These are phyloP conservation scores for Sebastes elongatus DNA, from an alignment of 2,797 vertebrate species.

Conservation along the genomic window DNA sequence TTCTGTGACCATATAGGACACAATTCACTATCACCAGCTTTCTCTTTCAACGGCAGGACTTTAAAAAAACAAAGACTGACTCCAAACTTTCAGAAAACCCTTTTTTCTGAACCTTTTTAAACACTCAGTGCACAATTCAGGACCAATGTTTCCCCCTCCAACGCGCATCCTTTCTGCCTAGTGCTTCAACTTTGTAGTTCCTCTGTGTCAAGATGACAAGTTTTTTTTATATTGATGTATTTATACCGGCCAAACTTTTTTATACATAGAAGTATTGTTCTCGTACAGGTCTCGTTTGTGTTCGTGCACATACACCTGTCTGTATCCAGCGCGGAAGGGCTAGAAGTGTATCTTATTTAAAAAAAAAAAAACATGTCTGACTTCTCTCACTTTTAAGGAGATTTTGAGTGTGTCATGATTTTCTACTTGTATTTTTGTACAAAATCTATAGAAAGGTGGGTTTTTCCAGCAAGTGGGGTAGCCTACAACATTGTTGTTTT, in stretches of 20 bases:
- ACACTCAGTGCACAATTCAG: constrained; percentile 93
- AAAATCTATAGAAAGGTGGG: constrained; percentile 95
- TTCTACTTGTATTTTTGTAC: constrained; percentile 99
- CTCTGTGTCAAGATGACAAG: constrained; percentile 91
- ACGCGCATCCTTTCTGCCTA: constrained; percentile 87
- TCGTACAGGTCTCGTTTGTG: constrained; percentile 89
- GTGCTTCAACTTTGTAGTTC: constrained; percentile 87
- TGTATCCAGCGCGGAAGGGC: constrained; percentile 99
- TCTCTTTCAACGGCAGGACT: constrained; percentile 95
- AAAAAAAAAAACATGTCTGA: constrained; percentile 84
- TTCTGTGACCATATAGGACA: constrained; percentile 83
- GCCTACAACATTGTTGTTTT: constrained; percentile 90
- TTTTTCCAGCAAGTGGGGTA: constrained; percentile 89
- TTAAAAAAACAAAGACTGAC: constrained; percentile 86
- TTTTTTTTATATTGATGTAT: constrained; percentile 97
- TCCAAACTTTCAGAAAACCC: constrained; percentile 79
- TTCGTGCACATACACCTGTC: constrained; percentile 89
- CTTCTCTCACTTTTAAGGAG: constrained; percentile 96
- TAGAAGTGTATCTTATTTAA: constrained; percentile 99
- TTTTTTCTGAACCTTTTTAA: constrained; percentile 89
- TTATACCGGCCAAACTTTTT: constrained; percentile 98
- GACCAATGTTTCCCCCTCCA: constrained; percentile 88
- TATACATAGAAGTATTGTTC: constrained; percentile 85
- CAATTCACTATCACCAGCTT: constrained; percentile 96
- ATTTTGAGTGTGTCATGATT: constrained; percentile 98